Percentiles rank a stretch among this genome's conserved stretches.
These are phyloP conservation scores for Acrocyrtus sp. DNA, from an alignment of 2,888 invertebrate genomes.

Conservation along the genomic window DNA sequence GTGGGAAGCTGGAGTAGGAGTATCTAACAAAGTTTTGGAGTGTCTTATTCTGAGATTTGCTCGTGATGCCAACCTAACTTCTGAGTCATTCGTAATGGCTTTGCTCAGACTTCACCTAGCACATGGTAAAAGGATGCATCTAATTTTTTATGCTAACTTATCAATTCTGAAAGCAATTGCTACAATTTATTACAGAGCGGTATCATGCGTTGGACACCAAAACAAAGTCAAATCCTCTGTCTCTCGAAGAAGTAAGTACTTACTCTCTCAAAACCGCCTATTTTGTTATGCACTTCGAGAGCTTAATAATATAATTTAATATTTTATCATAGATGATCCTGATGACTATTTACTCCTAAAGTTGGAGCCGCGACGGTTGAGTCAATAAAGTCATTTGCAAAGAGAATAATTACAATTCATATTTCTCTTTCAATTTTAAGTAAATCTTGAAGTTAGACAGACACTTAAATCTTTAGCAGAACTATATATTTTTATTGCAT, in stretches of 20 bases:
- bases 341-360: conserved; percentile 73
- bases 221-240: conserved; percentile 77
- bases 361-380: no score
- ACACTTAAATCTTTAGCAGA: no score
- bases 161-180: neutral
- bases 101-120: conserved; percentile 74
- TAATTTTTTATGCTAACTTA: neutral
- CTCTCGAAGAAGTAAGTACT: conserved; percentile 75
- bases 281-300: conserved; percentile 7
- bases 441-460: no score
- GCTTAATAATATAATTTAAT: conserved; percentile 39
- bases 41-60: conserved; percentile 76
- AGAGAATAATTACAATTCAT: no score
- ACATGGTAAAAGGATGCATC: conserved; percentile 69
- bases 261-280: neutral
- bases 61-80: conserved; percentile 71
- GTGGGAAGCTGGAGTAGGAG: conserved; percentile 77
- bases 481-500: no score
- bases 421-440: no score
- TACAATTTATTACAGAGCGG: conserved; percentile 69
- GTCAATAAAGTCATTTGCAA: no score
- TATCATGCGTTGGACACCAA: conserved; percentile 77
- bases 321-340: conserved; percentile 70
- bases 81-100: conserved; percentile 75
- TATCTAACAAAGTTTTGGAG: conserved; percentile 81